Evolutionary conservation across 1,140 invertebrate species (phyloP).

Genomic region (Oncopodura yosiiana): DNA sequence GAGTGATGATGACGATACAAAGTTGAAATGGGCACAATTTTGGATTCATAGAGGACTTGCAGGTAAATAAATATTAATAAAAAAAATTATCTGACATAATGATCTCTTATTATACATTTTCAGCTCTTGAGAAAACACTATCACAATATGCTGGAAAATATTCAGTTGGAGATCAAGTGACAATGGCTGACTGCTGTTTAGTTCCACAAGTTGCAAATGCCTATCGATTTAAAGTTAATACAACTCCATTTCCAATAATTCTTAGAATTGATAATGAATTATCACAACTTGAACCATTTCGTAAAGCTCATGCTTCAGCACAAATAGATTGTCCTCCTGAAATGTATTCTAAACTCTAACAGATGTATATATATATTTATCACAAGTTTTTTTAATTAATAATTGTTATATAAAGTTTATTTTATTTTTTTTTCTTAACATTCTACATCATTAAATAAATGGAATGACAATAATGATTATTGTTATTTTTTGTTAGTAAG

Average conservation of each 20-base stretch:
- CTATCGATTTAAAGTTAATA: conserved; percentile 79
- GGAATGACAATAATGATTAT: background rate
- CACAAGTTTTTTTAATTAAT: too few species aligned
- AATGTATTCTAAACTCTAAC: conserved; percentile 22
- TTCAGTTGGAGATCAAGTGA: conserved; percentile 85
- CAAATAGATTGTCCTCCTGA: conserved; percentile 75
- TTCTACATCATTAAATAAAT: background rate
- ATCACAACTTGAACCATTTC: conserved; percentile 70
- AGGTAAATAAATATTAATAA: conserved; percentile 41
- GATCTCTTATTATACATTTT: conserved; percentile 34
- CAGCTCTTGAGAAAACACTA: conserved; percentile 78
- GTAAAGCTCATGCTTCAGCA: conserved; percentile 70
- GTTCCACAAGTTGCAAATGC: conserved; percentile 89
- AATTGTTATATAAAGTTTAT: too few species aligned
- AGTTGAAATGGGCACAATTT: conserved; percentile 68
- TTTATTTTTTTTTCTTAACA: too few species aligned
- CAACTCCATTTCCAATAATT: conserved; percentile 80
- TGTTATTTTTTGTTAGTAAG: too few species aligned
- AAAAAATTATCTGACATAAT: background rate
- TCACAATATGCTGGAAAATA: conserved; percentile 79
- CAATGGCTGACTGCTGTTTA: conserved; percentile 87
- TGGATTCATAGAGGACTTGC: conserved; percentile 82
- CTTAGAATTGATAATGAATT: conserved; percentile 62
- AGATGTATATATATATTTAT: too few species aligned
- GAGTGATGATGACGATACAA: conserved; percentile 47